Conservation (phyloP, 2,113 vertebrate species). For the Protobothrops mucrosquamatus region DNA sequence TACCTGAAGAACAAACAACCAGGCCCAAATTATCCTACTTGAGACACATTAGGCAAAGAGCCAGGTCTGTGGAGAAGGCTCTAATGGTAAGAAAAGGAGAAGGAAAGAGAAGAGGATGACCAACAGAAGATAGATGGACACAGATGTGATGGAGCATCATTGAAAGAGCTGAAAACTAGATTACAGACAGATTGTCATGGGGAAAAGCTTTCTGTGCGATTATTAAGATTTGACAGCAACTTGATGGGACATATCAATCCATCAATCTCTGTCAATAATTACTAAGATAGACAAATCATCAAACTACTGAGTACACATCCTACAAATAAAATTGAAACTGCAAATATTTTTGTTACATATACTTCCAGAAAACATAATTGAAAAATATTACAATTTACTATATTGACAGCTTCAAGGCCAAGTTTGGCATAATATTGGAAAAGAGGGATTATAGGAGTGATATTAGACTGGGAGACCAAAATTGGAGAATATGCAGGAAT, state of each 20-base stretch:
- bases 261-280: not conserved
- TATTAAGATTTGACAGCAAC: not conserved
- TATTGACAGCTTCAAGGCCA: not conserved
- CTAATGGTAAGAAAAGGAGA: no score
- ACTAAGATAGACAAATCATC: not conserved
- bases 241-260: not conserved
- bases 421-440: not conserved
- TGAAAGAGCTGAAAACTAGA: not conserved
- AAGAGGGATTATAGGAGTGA: not conserved
- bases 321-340: not conserved
- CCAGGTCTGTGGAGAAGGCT: no score
- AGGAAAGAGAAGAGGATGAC: no score
- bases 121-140: no score
- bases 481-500: not conserved
- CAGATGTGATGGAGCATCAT: not conserved
- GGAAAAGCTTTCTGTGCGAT: not conserved
- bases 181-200: not conserved
- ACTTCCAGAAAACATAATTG: not conserved
- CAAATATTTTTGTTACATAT: not conserved
- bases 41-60: no score
- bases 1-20: no score
- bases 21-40: no score
- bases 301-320: not conserved
- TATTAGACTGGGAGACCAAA: not conserved
- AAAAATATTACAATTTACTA: not conserved